Evolutionary conservation across 1,140 invertebrate species (phyloP), one percentile per base, ranked within the genome.

Genomic region (Lepidurus couesii): DNA sequence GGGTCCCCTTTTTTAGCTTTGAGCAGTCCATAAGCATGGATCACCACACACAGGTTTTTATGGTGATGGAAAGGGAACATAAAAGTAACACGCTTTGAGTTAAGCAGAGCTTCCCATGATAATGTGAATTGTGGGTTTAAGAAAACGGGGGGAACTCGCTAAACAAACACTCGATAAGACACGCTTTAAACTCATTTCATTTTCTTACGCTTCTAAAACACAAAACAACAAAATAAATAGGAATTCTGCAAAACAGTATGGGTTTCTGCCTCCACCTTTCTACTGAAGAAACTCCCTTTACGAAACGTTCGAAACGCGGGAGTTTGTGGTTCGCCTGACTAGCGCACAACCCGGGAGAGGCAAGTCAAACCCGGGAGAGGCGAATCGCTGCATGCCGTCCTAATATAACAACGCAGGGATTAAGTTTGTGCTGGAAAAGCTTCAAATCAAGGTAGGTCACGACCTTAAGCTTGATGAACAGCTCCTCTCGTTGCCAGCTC

Each of bases 21-120:
- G 53, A 65, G 53, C 53, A 65, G 53, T 65, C 53, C 53, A 65
- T 65, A 65, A 65, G 53, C 53, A 65, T 65, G 53, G 53, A 65
- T 65, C 53, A 65, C 53, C 21, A 65, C 53, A 65, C 53, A 65
- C 53, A n/a, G 16, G 53, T 65, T 65, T 65, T 65, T 65, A 65
- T 65, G 53, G 53, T 65, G 53, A 65, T 65, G 53, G 53, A 65
- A 21, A 65, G 21, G 34, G 53, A 65, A 65, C 53, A 65, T 65
- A 65, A 65, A 65, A 65, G 53, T 65, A 65, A 65, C 53, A 65
- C 53, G 53, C 53, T 65, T 65, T 16, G n/a, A 65, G 53, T 7
- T 65, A 65, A 65, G 53, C 9, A 65, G 13, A 65, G 53, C 53
- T 65, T 65, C 53, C 53, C 53, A 65, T 65, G 53, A 21, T 65